Percentiles rank a stretch among this genome's conserved stretches.
These are phyloP conservation scores for Pseudorasbora parva DNA, from an alignment of 2,113 vertebrate genomes.

Conservation along the genomic window DNA sequence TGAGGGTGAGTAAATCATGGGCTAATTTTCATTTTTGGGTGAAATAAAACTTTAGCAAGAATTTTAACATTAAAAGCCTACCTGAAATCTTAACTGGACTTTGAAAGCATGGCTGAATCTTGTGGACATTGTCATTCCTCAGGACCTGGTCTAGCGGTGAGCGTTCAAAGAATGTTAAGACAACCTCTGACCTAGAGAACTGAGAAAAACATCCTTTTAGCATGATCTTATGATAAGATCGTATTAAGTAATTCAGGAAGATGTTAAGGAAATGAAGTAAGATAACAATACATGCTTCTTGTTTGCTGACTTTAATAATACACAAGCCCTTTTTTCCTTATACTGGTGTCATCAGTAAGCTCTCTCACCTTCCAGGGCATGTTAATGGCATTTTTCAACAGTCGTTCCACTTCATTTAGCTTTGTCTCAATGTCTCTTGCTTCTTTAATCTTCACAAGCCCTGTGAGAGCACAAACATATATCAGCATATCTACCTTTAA, in stretches of 20 bases:
- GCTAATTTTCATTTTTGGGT: too few relatives aligned
- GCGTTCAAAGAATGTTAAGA: constrained; percentile 96
- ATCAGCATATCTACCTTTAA: background rate
- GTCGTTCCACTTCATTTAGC: constrained; percentile 92
- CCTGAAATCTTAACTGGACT: constrained; percentile 95
- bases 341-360: background rate
- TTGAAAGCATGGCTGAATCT: constrained; percentile 94
- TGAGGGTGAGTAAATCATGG: too few relatives aligned
- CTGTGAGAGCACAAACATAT: constrained; percentile 65
- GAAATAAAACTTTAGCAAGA: too few relatives aligned
- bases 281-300: background rate
- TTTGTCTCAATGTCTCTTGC: constrained; percentile 91
- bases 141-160: constrained; percentile 95
- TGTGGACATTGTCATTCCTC: constrained; percentile 92
- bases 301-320: background rate
- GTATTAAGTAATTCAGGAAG: background rate
- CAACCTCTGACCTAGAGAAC: constrained; percentile 96
- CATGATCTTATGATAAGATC: background rate
- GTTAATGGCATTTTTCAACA: constrained; percentile 89
- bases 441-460: constrained; percentile 92
- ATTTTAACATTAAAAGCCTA: constrained; percentile 56
- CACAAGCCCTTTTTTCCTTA: background rate
- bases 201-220: constrained; percentile 61
- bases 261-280: background rate
- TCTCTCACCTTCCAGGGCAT: constrained; percentile 90